phyloP scores from a whole-genome alignment of 1,140 invertebrate species.

The Lepeophtheirus salmonis region DNA sequence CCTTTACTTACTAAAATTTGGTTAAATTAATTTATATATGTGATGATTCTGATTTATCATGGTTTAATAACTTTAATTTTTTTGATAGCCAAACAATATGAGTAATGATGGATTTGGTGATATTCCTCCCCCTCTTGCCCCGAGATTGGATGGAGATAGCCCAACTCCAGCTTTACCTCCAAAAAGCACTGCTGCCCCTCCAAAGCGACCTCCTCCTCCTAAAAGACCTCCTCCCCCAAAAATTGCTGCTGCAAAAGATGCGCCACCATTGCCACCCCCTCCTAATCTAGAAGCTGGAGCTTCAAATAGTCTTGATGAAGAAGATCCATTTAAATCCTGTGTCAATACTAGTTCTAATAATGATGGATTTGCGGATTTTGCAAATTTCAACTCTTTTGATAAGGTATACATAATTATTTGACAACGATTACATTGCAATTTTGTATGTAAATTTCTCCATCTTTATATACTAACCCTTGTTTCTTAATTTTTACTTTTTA shows the following conservation, averaged over 20 bases:
- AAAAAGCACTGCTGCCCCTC: conserved; percentile 11
- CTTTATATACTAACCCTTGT: too few relatives aligned
- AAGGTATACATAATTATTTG: too few relatives aligned
- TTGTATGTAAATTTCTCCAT: too few relatives aligned
- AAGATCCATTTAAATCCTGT: conserved; percentile 10
- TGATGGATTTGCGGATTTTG: conserved; percentile 17
- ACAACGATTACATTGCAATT: too few relatives aligned
- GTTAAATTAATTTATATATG: not conserved
- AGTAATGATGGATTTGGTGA: not conserved
- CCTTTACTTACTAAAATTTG: not conserved
- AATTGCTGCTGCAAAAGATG: not conserved
- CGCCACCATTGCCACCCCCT: not conserved
- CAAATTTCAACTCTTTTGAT: not conserved
- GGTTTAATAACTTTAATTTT: not conserved
- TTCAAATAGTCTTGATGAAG: too few relatives aligned
- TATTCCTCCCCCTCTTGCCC: conserved; percentile 2
- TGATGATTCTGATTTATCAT: not conserved
- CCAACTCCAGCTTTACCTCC: conserved; percentile 16
- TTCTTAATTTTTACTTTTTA: too few relatives aligned
- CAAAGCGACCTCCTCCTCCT: conserved; percentile 13
- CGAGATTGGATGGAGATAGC: conserved; percentile 4
- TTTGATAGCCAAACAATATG: too few relatives aligned
- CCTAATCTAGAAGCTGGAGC: not conserved
- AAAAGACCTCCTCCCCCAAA: conserved; percentile 15
- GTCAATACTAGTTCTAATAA: not conserved